Evolutionary conservation across 2,113 vertebrate genomes (phyloP), one percentile per base, ranked within the genome.

Genomic region (Dicentrarchus labrax): DNA sequence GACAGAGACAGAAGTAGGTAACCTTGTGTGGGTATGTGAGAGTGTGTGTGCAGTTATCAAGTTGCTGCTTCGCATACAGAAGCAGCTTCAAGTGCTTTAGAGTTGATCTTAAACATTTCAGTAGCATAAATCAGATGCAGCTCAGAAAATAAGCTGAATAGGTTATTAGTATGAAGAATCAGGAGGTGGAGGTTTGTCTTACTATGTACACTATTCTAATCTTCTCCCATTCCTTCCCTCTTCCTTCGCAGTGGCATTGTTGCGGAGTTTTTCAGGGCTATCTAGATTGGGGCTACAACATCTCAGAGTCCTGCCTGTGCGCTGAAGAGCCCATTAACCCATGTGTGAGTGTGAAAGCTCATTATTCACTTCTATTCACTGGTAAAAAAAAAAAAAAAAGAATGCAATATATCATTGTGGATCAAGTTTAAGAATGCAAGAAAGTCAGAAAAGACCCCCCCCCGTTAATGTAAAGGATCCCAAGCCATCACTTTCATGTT

Each of bases 241-340:
- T 54, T 82, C 4, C 21, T 47, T 66, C 36, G 68, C 50, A 94
- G 93, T 22, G 71, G 0, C 54, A 84, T 54, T 94, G 93, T 43
- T 94, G 93, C 22, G 90, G 93, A 4, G 7, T 94, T 53, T 59
- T 80, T 12, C 17, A 82, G 2, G 85, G 89, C 24, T 90, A 88
- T 65, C 7, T 0, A 15, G 91, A 94, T 0, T 94, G 93, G 91
- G 83, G 73, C 24, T 17, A 78, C 51, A 13, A 83, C 67, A 89
- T 93, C 73, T 77, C 91, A 21, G 39, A 76, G 15, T 73, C 89
- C 19, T 94, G 93, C 19, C 0, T 88, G 41, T 94, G 93, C 69
- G 1, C 2, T 0, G 17, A 76, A 13, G 38, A 51, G 6, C 41
- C 79, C 21, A 47, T 10, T 22, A 59, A 79, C 39, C 69, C 67